Base-by-base conservation (phyloP, 2,113 vertebrate species). In the Felis chaus region DNA sequence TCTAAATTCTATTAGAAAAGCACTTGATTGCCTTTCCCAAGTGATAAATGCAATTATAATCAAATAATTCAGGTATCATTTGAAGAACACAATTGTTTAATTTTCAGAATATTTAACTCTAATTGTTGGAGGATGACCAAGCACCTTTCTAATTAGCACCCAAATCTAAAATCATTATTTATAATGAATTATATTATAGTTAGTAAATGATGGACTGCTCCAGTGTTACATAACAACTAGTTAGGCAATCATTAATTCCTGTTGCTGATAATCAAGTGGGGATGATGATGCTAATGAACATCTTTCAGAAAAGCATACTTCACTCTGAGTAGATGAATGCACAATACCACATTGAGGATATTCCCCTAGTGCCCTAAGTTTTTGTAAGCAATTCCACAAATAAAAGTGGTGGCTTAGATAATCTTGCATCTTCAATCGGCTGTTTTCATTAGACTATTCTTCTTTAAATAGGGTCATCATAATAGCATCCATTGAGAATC, bases 91-190 rank as follows among this genome's bases (percentile, higher is more conserved):
- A 50, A 79, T 92, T 66, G 21, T 87, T 95, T 74, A 73, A 83
- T 90, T 83, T 97, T 92, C 85, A 94, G 73, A 94, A 88, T 94
- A 80, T 95, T 91, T 95, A 89, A 76, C 39, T 87, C 31, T 63
- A 73, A 39, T 87, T 89, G 6, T 73, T 92, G n/a, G 25, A 92
- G 83, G 48, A 18, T 96, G 93, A 95, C 45, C 63, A 80, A 79
- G 4, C 8, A 31, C 36, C 48, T 83, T 80, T 45, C 39, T 95
- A 92, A 92, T 90, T 94, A 94, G 36, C 39, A 73, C 57, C 6
- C 48, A 94, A 92, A 53, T 83, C 36, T 71, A 79, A 93, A 84
- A 66, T 90, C 66, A 86, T 29, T 94, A 33, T 86, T 97, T 92
- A 78, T 63, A 86, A 83, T 73, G 27, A 91, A 89, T 89, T 82